Base-by-base conservation (phyloP, 2,113 vertebrate genomes). In the Acrocephalus arundinaceus region DNA sequence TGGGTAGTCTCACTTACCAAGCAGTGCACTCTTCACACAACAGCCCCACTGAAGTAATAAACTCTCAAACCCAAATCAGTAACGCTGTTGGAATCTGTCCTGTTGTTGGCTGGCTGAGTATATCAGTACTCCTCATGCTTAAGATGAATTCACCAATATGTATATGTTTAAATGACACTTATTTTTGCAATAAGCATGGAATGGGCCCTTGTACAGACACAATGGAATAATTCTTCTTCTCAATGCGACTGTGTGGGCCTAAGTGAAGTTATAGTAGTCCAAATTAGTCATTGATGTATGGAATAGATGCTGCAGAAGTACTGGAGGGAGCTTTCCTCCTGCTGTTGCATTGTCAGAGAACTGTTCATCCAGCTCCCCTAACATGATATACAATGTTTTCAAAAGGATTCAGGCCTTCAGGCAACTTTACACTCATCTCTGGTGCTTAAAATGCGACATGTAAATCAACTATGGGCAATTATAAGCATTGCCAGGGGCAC, bases 241-340 rank as follows among this genome's bases (percentile, higher is more conserved):
- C 17, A 70, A 11, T 49, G 28, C 0, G 7, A n/a, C 27, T 55
- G 17, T 35, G 24, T 39, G 46, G 58, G 75, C 62, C 51, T 71
- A 87, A 89, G 85, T 90, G 91, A 89, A 93, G 67, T 87, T 82
- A 9, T 1, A 89, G 71, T 27, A 62, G 33, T 67, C 68, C 85
- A 91, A 91, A 96, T 70, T 62, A 82, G 81, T 76, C 86, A 77
- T 16, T 96, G 93, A 95, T 87, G 22, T 73, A 77, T 95, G 78
- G 72, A 70, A 88, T 22, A 51, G 91, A 66, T 71, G 67, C 87
- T 87, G 55, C 59, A 51, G 31, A 73, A 79, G 67, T 89, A 87
- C 93, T 96, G 89, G 55, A 94, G 95, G 95, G 81, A 91, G 45
- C 89, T 70, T 85, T 79, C 49, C 46, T 39, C 85, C 81, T 70